Percentiles rank a stretch among this genome's conserved stretches.
phyloP scores from a whole-genome alignment of 1,140 invertebrate genomes.

The Caenorhabditis inopinata region DNA sequence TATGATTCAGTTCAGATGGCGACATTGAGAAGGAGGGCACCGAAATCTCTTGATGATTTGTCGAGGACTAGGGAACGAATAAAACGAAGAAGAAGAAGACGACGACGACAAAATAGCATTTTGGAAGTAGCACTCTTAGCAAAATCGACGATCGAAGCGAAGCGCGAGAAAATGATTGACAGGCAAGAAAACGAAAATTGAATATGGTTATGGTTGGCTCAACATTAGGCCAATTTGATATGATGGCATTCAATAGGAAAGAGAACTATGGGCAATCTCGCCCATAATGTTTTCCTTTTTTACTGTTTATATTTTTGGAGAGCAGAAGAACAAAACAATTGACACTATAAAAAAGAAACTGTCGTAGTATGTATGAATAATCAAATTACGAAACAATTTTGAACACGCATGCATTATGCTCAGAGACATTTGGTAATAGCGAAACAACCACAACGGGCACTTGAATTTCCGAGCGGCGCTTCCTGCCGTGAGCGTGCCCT shows the following conservation, averaged over 20 bases:
- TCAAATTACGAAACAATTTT: not conserved
- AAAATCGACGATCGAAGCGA: not conserved
- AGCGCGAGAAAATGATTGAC: not conserved
- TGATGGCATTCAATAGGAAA: not conserved
- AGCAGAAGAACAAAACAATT: not conserved
- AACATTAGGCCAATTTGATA: not conserved
- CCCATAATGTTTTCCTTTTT: not conserved
- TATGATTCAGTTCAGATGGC: conserved; percentile 25
- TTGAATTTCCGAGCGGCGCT: conserved; percentile 5
- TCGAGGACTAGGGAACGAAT: not conserved
- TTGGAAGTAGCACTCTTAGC: not conserved
- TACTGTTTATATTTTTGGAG: not conserved
- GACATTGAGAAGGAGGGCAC: not conserved
- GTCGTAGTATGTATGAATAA: not conserved
- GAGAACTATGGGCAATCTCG: conserved; percentile 4
- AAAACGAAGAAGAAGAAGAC: too few species aligned
- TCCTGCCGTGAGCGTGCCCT: not conserved
- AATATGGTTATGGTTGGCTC: not conserved
- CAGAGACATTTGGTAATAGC: not conserved
- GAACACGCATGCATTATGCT: not conserved
- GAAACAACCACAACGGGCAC: not conserved
- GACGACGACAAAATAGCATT: not conserved
- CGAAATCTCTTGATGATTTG: not conserved
- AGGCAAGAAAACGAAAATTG: not conserved
- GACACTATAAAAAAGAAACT: not conserved